A percentile compares a stretch with the other conserved stretches of the same genome.
Evolutionary conservation across 1,140 invertebrate genomes (phyloP).

Genomic region (Asobara japonica): DNA sequence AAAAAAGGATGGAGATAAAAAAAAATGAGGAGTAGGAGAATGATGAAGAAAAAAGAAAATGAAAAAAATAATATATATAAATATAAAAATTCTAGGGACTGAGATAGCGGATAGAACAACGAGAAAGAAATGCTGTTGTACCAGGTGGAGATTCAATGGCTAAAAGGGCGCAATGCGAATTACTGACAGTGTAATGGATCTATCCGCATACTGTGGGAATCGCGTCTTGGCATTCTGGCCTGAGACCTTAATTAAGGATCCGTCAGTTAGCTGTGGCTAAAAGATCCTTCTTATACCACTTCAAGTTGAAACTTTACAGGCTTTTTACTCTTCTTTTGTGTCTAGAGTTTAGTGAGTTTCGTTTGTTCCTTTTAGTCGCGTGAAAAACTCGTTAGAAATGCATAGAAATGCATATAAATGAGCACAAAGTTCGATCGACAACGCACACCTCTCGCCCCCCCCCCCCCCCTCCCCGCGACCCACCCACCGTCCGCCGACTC

Average conservation of each 20-base stretch:
- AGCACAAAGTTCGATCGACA: conserved; percentile 9
- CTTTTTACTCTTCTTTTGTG: conserved; percentile 21
- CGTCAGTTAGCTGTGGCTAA: conserved; percentile 44
- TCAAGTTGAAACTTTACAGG: background rate
- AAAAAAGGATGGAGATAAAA: background rate
- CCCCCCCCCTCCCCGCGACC: too few relatives aligned
- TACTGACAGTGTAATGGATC: conserved; percentile 51
- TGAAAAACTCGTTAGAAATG: conserved; percentile 50
- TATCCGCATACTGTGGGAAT: conserved; percentile 47
- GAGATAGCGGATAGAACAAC: conserved; percentile 7
- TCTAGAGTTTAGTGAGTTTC: conserved; percentile 38
- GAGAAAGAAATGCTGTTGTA: conserved; percentile 37
- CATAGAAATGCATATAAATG: conserved; percentile 51
- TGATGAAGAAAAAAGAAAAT: conserved; percentile 9
- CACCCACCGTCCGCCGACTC: too few relatives aligned
- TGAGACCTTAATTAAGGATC: conserved; percentile 58
- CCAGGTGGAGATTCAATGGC: conserved; percentile 19
- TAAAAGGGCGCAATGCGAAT: conserved; percentile 47
- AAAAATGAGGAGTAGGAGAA: background rate
- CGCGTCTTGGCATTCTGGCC: conserved; percentile 47
- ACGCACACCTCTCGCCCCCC: background rate
- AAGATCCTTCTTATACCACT: background rate
- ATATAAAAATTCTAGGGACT: background rate
- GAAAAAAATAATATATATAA: conserved; percentile 8
- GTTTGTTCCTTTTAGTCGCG: conserved; percentile 33